Evolutionary conservation across 2,888 invertebrate genomes (phyloP).

Genomic region (Pyrgus malvae): DNA sequence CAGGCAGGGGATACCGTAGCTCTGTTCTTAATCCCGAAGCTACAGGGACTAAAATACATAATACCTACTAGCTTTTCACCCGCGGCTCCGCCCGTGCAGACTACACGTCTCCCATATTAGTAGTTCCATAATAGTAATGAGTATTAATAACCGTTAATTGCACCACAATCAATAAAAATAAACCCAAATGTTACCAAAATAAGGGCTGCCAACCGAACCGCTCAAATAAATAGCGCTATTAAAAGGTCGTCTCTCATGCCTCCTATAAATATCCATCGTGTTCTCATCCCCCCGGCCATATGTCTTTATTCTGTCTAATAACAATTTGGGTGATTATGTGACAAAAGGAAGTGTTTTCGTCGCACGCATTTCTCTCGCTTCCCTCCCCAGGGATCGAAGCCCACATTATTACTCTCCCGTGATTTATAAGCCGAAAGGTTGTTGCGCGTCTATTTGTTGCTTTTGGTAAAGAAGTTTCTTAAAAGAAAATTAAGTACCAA

Average conservation of each 20-base stretch:
- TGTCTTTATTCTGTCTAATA: conserved; percentile 81
- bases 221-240: conserved; percentile 60
- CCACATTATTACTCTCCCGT: conserved; percentile 74
- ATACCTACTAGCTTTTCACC: too few relatives aligned
- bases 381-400: conserved; percentile 56
- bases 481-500: too few relatives aligned
- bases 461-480: not conserved
- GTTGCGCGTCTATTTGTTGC: not conserved
- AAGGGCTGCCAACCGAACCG: conserved; percentile 30
- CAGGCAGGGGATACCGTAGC: too few relatives aligned
- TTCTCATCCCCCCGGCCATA: conserved; percentile 58
- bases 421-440: conserved; percentile 62
- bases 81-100: too few relatives aligned
- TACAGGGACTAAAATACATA: too few relatives aligned
- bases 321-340: conserved; percentile 81
- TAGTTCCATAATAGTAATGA: too few relatives aligned
- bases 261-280: conserved; percentile 61
- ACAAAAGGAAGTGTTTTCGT: conserved; percentile 76
- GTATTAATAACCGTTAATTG: not conserved
- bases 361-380: conserved; percentile 56
- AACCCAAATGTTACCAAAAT: conserved; percentile 7
- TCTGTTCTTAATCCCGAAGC: too few relatives aligned
- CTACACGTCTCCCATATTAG: too few relatives aligned
- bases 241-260: conserved; percentile 71
- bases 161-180: conserved; percentile 4